These are phyloP conservation scores for Cryptoblepharus egeriae DNA, from an alignment of 2,797 vertebrate species.

Conservation along the genomic window DNA sequence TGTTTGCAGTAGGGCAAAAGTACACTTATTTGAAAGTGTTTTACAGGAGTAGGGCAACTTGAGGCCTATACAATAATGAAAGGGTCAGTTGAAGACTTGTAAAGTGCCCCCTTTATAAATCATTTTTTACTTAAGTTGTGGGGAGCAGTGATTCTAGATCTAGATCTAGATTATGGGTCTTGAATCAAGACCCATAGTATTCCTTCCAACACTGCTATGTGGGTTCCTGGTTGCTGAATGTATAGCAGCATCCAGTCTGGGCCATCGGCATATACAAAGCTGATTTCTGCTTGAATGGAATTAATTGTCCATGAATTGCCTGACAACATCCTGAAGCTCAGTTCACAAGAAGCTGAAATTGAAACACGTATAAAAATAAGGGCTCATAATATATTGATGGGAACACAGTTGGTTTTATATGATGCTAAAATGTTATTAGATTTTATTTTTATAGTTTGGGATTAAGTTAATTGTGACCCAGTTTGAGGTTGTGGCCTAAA, in stretches of 20 bases:
- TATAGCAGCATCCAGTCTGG: not conserved
- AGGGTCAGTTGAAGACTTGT: too few relatives aligned
- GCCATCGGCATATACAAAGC: not conserved
- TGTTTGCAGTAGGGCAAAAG: not conserved
- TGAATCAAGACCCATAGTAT: too few relatives aligned
- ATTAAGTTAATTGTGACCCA: not conserved
- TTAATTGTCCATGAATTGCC: not conserved
- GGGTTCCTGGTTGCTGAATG: not conserved
- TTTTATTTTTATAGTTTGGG: constrained; percentile 1
- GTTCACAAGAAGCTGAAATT: not conserved
- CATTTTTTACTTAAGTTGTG: too few relatives aligned
- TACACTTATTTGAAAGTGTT: not conserved
- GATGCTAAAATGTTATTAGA: not conserved
- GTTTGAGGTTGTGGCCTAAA: not conserved
- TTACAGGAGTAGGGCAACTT: too few relatives aligned
- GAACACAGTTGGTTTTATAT: not conserved
- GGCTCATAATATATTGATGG: not conserved
- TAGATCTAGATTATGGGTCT: too few relatives aligned
- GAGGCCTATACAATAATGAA: too few relatives aligned
- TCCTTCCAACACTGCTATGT: too few relatives aligned
- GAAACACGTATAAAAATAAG: not conserved
- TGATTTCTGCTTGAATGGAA: not conserved
- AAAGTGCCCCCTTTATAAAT: not conserved
- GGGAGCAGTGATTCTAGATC: too few relatives aligned
- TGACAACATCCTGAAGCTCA: not conserved